These are phyloP conservation scores for Hydractinia symbiolongicarpus DNA, from an alignment of 30 jellyfish, hydroid and myxozoan species.

Conservation along the genomic window DNA sequence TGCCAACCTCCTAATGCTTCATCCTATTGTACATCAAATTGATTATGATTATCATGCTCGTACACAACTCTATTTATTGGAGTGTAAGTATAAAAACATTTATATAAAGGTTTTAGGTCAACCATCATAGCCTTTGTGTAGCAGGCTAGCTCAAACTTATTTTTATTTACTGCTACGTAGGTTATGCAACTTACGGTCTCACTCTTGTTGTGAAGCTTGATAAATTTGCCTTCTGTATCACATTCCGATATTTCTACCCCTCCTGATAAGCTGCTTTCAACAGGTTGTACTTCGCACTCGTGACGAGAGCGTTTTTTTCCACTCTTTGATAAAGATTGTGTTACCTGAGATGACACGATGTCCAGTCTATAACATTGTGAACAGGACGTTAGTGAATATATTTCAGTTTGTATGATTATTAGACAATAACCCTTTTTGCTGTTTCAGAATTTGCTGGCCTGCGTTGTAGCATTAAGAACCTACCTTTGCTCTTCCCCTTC, in stretches of 20 bases:
- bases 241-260: constrained; percentile 64
- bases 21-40: constrained; percentile 31
- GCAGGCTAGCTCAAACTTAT: too few relatives aligned
- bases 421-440: too few relatives aligned
- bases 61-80: too few relatives aligned
- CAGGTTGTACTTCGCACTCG: constrained; percentile 46
- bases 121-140: too few relatives aligned
- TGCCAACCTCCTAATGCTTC: constrained; percentile 96
- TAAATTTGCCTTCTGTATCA: constrained; percentile 75
- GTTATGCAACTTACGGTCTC: constrained; percentile 33
- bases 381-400: too few relatives aligned
- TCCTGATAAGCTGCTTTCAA: constrained; percentile 53
- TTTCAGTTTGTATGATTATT: too few relatives aligned
- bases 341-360: constrained; percentile 37
- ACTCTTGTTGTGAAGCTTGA: constrained; percentile 57
- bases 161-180: too few relatives aligned
- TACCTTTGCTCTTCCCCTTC: constrained; percentile 98
- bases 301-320: constrained; percentile 62
- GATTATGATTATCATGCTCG: too few relatives aligned
- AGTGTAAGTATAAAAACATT: too few relatives aligned
- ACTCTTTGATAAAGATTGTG: constrained; percentile 32
- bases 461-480: not conserved
- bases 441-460: too few relatives aligned
- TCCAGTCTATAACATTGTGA: constrained; percentile 42
- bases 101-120: too few relatives aligned